Conservation (phyloP, 23 tunicate genomes). For the Styela plicata region DNA sequence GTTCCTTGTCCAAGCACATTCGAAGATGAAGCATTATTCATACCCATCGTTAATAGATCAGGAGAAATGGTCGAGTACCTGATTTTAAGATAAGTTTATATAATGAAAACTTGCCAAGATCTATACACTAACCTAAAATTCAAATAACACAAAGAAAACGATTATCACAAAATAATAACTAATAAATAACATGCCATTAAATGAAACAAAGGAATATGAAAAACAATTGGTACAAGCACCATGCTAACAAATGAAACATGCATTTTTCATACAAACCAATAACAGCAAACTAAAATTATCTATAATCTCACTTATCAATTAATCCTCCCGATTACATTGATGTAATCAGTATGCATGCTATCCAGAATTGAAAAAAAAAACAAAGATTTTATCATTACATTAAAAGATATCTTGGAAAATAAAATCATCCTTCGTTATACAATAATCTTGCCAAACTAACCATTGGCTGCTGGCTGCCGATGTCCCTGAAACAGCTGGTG, state of each 20-base stretch:
- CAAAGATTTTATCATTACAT: neutral
- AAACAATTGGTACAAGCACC: constrained; percentile 17
- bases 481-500: constrained; percentile 22
- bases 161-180: neutral
- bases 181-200: neutral
- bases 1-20: constrained; percentile 37
- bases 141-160: neutral
- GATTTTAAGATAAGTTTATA: neutral
- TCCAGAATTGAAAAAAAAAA: constrained; percentile 25
- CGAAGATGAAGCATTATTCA: constrained; percentile 40
- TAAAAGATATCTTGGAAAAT: neutral
- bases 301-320: neutral
- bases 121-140: neutral
- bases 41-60: constrained; percentile 59
- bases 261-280: neutral
- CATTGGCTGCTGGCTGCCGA: constrained; percentile 31
- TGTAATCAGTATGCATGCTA: constrained; percentile 35
- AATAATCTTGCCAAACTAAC: constrained; percentile 31
- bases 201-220: neutral
- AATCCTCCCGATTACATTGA: constrained; percentile 27
- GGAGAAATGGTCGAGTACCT: constrained; percentile 77
- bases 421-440: constrained; percentile 5
- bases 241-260: constrained; percentile 8
- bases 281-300: neutral
- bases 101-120: neutral